Percentiles rank a stretch among this genome's conserved stretches.
These are phyloP conservation scores for Notoglanidium macrostoma DNA, from an alignment of 2,797 vertebrate species.

Conservation along the genomic window DNA sequence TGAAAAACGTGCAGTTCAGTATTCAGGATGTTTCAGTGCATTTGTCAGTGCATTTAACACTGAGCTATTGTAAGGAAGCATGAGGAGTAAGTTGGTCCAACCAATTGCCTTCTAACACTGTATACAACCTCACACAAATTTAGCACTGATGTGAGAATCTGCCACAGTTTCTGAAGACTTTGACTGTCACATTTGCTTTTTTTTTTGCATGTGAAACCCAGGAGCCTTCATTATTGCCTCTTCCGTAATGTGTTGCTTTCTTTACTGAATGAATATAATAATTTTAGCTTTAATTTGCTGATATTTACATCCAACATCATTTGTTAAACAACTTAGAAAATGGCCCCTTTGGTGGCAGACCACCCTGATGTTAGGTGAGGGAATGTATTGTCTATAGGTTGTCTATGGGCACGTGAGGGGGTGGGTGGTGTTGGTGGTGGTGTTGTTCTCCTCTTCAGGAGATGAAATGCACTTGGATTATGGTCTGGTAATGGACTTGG, in stretches of 20 bases:
- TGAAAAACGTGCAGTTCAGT: not conserved
- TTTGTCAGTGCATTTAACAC: not conserved
- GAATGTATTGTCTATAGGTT: too few species aligned
- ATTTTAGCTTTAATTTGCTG: not conserved
- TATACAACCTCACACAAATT: not conserved
- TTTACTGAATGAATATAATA: too few species aligned
- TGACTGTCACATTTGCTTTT: too few species aligned
- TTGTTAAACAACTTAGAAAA: not conserved
- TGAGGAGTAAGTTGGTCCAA: too few species aligned
- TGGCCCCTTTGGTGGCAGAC: not conserved
- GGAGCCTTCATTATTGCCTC: too few species aligned
- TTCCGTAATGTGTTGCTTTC: too few species aligned
- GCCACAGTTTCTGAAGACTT: too few species aligned
- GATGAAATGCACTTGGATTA: not conserved
- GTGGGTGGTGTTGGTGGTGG: too few species aligned
- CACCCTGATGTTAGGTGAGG: not conserved
- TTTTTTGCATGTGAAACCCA: too few species aligned
- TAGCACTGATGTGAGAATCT: too few species aligned
- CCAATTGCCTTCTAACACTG: not conserved
- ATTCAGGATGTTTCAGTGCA: not conserved
- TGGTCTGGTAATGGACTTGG: not conserved
- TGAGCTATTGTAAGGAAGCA: not conserved
- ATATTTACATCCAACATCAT: not conserved
- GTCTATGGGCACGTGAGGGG: too few species aligned
- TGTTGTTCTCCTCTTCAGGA: not conserved